Percentiles rank a stretch among this genome's conserved stretches.
Evolutionary conservation across 2,888 invertebrate genomes (phyloP).

Genomic region (Eilema sororculum): DNA sequence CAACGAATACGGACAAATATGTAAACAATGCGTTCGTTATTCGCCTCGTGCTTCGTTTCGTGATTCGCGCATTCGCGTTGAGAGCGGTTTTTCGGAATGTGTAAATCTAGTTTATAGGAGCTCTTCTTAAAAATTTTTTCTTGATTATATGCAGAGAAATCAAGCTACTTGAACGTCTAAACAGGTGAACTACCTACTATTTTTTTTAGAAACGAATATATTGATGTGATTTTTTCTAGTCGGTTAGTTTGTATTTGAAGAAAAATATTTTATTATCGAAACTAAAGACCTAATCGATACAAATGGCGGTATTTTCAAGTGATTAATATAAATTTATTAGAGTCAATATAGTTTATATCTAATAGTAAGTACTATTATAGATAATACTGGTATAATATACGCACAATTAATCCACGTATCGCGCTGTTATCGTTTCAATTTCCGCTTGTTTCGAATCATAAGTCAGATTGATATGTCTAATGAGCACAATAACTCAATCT

Average conservation of each 20-base stretch:
- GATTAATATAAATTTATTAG: background rate
- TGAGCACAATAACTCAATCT: background rate
- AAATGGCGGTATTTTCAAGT: background rate
- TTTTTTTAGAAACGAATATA: too few species aligned
- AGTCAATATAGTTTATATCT: background rate
- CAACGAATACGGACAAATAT: too few species aligned
- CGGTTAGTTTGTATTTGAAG: background rate
- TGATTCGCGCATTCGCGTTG: too few species aligned
- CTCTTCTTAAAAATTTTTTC: too few species aligned
- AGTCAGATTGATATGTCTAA: background rate
- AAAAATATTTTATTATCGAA: background rate
- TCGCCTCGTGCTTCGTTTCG: too few species aligned
- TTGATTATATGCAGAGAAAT: too few species aligned
- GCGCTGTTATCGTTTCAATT: constrained; percentile 1
- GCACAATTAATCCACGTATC: background rate
- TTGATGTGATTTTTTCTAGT: too few species aligned
- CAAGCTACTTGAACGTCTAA: too few species aligned
- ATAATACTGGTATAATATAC: background rate
- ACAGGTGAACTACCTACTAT: too few species aligned
- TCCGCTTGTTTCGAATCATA: background rate
- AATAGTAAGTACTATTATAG: background rate
- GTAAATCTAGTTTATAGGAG: too few species aligned
- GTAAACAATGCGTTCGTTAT: too few species aligned
- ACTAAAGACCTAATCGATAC: background rate
- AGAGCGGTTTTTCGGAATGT: too few species aligned